Base-by-base conservation (phyloP, 1,140 invertebrate genomes). In the Nasonia giraulti region DNA sequence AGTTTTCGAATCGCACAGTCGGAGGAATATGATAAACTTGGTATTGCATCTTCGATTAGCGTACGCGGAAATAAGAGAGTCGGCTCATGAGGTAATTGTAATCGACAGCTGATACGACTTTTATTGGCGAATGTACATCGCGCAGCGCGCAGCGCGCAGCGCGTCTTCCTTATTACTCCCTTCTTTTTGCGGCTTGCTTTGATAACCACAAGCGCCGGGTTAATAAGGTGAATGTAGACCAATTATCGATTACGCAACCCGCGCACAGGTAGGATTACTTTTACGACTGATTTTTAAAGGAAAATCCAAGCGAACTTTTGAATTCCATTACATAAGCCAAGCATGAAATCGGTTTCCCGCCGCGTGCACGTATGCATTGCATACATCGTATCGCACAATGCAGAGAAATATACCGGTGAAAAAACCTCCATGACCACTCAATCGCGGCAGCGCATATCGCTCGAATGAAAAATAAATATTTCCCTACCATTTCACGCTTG, bases 61-160 rank as follows among this genome's bases (percentile, higher is more conserved):
- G 71, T 50, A 82, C 37, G 80, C 37, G 80, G 69, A 47, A 31
- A 17, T 47, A 75, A 33, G 31, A 11, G 31, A 33, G 47, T 77
- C 37, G 88, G 88, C 55, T 50, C 44, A 14, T 50, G 2, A 12
- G 47, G 33, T 37, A 37, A 37, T 37, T 37, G 2, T 33, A 33
- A 33, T 33, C 33, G 33, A 33, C 33, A 33, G 33, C 33, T 5
- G 33, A 33, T 40, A 40, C 7, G 8, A 8, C 0, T 44, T 8
- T 44, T 10, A 44, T 44, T 44, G 27, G 27, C 27, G 27, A 27
- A 40, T 40, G 7, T 40, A 5, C 37, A 40, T 40, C 37, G 37
- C 37, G 37, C 37, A 40, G 37, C 7, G 7, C 7, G 7, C n/a
- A n/a, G n/a, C 37, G 37, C 37, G 37, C 37, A 40, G 37, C 7